Evolutionary conservation across 2,888 invertebrate genomes (phyloP).

Genomic region (Calameuta filiformis): DNA sequence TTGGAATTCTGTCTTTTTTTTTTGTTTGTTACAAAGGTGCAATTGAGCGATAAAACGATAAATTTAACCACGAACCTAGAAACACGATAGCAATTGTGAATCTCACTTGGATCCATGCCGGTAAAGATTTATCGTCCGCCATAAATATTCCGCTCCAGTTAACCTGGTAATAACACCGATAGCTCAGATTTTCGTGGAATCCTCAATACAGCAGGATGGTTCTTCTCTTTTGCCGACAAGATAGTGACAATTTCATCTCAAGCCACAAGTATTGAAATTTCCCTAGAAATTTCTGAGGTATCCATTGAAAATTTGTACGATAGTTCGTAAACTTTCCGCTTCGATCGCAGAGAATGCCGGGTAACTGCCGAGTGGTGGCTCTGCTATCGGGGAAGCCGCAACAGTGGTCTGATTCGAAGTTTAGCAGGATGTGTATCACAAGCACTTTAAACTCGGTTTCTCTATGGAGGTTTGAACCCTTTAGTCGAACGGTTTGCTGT

Average conservation of each 20-base stretch:
- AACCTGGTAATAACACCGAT: not conserved
- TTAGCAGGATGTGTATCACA: slow-evolving; percentile 39
- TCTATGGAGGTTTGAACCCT: not conserved
- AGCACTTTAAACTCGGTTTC: slow-evolving; percentile 7
- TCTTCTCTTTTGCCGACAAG: not conserved
- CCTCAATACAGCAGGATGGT: not conserved
- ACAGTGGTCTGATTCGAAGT: slow-evolving; percentile 45
- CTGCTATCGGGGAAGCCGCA: slow-evolving; percentile 38
- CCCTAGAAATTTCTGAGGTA: not conserved
- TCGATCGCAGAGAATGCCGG: not conserved
- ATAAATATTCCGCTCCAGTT: not conserved
- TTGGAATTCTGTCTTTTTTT: not conserved
- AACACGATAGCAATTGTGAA: not conserved
- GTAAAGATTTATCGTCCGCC: not conserved
- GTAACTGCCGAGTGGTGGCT: not conserved
- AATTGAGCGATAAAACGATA: not conserved
- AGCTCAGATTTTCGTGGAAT: not conserved
- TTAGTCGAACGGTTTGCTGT: not conserved
- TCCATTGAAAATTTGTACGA: not conserved
- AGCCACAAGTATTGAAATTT: not conserved
- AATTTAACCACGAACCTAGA: not conserved
- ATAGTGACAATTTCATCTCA: not conserved
- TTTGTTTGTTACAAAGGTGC: not conserved
- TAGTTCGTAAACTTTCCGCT: not conserved
- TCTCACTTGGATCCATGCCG: not conserved